phyloP scores from a whole-genome alignment of 2,113 vertebrate genomes.

The Cynocephalus volans region DNA sequence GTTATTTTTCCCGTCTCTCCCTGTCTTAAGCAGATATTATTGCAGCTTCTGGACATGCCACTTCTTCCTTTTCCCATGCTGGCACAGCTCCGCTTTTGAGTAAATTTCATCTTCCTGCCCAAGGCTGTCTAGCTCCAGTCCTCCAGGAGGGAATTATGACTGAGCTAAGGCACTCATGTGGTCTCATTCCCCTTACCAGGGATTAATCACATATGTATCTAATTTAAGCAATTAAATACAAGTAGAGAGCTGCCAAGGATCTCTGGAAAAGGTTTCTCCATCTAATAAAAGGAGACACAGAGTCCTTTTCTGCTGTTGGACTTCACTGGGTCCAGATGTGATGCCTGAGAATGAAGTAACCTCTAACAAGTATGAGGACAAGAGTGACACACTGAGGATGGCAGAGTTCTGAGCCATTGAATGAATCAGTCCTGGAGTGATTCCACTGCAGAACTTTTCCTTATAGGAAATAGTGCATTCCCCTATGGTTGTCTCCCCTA shows the following conservation, averaged over 20 bases:
- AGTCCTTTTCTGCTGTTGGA: background rate
- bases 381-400: background rate
- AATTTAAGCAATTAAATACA: conserved; percentile 31
- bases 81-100: conserved; percentile 1
- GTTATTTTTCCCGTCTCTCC: background rate
- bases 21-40: background rate
- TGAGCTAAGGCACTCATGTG: background rate
- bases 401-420: background rate
- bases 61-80: conserved; percentile 5
- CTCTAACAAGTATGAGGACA: background rate
- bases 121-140: background rate
- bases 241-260: background rate
- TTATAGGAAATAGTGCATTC: background rate
- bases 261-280: conserved; percentile 38
- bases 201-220: conserved; percentile 30
- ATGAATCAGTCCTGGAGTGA: background rate
- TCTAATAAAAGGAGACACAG: conserved; percentile 1
- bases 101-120: background rate
- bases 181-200: conserved; percentile 23
- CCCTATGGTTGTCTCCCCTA: background rate
- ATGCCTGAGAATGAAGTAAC: background rate
- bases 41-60: background rate
- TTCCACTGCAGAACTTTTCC: background rate
- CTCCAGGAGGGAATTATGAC: background rate
- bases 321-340: background rate